A percentile compares a stretch with the other conserved stretches of the same genome.
Evolutionary conservation across 2,113 vertebrate species (phyloP).

Genomic region (Hepsetus odoe): DNA sequence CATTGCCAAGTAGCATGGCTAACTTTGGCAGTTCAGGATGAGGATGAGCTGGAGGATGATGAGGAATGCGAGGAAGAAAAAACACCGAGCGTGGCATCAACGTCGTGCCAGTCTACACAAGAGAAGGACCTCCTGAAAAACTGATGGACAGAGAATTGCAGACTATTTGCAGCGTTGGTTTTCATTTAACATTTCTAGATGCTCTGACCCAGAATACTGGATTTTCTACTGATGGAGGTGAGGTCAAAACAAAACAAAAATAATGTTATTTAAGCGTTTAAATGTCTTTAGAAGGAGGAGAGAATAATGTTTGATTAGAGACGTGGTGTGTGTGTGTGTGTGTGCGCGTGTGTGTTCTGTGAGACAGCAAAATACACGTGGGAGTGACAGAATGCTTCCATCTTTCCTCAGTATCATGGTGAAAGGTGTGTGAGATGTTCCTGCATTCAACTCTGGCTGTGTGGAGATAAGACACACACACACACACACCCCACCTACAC

Average conservation of each 20-base stretch:
- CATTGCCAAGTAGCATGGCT: constrained; percentile 94
- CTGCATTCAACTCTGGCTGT: constrained; percentile 46
- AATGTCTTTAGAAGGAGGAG: constrained; percentile 10
- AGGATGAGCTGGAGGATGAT: constrained; percentile 89
- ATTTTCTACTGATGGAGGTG: neutral
- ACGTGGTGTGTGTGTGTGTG: constrained; percentile 37
- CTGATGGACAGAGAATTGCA: constrained; percentile 92
- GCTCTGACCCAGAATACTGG: too few species aligned
- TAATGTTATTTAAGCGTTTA: too few species aligned
- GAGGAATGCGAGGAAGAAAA: constrained; percentile 85
- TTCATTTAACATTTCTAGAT: too few species aligned
- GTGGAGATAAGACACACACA: too few species aligned
- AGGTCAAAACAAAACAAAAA: neutral
- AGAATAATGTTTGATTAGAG: neutral
- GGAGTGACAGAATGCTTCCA: constrained; percentile 23
- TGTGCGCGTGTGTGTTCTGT: too few species aligned
- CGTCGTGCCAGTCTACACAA: constrained; percentile 95
- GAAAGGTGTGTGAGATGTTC: constrained; percentile 53
- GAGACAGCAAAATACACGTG: constrained; percentile 19
- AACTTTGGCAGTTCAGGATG: constrained; percentile 98
- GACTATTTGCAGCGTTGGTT: too few species aligned
- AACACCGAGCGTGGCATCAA: constrained; percentile 82
- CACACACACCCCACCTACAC: neutral
- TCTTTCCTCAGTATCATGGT: constrained; percentile 48
- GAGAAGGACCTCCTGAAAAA: constrained; percentile 86